A percentile compares a stretch with the other conserved stretches of the same genome.
These are phyloP conservation scores for Pantherophis guttatus DNA, from an alignment of 2,113 vertebrate species.

Conservation along the genomic window DNA sequence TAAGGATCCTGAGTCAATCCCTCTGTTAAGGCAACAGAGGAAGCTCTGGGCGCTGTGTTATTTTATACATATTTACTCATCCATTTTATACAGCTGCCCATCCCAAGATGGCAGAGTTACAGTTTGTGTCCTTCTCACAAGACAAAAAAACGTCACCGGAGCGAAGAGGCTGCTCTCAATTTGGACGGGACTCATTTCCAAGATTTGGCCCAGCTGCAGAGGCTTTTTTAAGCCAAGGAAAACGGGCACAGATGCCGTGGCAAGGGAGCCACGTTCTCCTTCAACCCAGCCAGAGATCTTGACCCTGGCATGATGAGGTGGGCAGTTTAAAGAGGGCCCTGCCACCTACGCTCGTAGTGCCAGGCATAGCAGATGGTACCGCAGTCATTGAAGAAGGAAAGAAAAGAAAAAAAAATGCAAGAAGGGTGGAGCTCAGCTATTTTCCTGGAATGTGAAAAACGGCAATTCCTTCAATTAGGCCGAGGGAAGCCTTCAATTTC, in stretches of 20 bases:
- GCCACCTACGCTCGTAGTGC: background rate
- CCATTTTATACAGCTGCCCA: too few species aligned
- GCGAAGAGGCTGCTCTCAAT: background rate
- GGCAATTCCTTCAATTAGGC: background rate
- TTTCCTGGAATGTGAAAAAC: background rate
- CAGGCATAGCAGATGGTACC: background rate
- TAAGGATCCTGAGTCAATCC: too few species aligned
- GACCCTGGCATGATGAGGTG: background rate
- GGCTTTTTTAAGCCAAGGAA: background rate
- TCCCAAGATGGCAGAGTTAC: too few species aligned
- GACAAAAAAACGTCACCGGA: too few species aligned
- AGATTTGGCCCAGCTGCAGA: background rate
- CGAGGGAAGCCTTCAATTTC: background rate
- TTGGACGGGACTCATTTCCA: background rate
- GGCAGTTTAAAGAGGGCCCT: too few species aligned
- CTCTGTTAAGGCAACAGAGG: too few species aligned
- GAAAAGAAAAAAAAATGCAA: background rate
- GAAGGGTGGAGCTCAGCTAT: background rate
- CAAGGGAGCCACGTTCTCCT: background rate
- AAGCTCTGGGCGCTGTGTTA: too few species aligned
- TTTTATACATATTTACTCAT: too few species aligned
- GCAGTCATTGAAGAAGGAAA: background rate
- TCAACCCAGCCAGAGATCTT: background rate
- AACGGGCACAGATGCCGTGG: background rate
- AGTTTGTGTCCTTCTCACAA: too few species aligned